Evolutionary conservation across 2,797 vertebrate genomes (phyloP), one percentile per base, ranked within the genome.

Genomic region (Lepus townsendii): DNA sequence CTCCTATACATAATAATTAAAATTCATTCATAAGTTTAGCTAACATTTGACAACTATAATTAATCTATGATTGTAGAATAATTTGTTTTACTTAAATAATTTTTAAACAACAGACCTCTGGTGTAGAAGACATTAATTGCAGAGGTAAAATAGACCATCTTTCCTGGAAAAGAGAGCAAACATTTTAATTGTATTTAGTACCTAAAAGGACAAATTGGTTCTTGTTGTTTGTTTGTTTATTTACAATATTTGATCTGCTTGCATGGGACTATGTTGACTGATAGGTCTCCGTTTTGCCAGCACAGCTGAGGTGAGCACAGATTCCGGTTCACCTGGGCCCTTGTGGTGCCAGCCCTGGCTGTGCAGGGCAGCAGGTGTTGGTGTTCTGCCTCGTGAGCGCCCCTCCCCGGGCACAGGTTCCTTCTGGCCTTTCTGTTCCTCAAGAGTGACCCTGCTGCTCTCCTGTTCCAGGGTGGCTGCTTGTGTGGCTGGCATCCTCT

Each of bases 101-200:
- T 90, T 91, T 69, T 78, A 79, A 79, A 62, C 82, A 30, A 65
- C 72, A 88, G 68, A 30, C 7, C 60, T 24, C 14, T 62, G 54
- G 88, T 63, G 71, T 63, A 47, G 47, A 90, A 93, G 62, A 94
- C 30, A 57, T 32, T 82, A 79, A 95, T 38, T 68, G 32, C 35
- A 57, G 20, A 85, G 42, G 27, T 62, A 83, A 82, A 88, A 52
- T 20, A 54, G 22, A 60, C 27, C 54, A 26, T 57, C 50, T 66
- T 94, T 66, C 50, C 24, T 66, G 32, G 38, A 32, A 7, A 65
- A 60, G 3, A 62, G 3, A 8, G 17, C 8, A 60, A 73, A 57
- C 24, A 26, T 30, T 10, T n/a, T 22, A 57, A 88, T 88, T 71
- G 24, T 60, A 38, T 54, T 83, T 57, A 42, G 38, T 22, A 5